These are phyloP conservation scores for Byasa hedistus DNA, from an alignment of 2,888 invertebrate species.

Conservation along the genomic window DNA sequence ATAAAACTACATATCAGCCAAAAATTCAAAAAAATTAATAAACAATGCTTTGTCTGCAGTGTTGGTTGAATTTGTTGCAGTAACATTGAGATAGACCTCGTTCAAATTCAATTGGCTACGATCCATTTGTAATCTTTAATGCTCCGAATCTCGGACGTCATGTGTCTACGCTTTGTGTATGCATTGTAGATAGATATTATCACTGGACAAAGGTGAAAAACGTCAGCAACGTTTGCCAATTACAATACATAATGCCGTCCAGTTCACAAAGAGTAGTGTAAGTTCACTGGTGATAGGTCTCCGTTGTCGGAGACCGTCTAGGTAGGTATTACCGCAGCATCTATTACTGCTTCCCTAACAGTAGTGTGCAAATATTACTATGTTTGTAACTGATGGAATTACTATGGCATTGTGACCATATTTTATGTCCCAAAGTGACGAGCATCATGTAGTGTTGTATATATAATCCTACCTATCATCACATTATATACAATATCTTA, in stretches of 20 bases:
- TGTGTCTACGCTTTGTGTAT: background rate
- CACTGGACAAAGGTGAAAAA: conserved; percentile 6
- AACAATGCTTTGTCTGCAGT: background rate
- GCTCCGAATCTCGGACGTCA: background rate
- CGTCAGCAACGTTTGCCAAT: background rate
- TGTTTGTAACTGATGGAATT: no score
- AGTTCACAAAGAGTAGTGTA: background rate
- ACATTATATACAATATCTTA: background rate
- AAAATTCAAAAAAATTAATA: no score
- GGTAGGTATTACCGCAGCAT: background rate
- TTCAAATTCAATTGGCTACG: conserved; percentile 13
- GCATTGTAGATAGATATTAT: background rate
- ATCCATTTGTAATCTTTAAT: conserved; percentile 13
- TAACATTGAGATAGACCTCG: background rate
- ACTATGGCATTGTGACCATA: no score
- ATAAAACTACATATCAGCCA: no score
- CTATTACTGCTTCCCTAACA: no score
- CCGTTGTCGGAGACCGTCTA: background rate
- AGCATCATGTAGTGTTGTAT: no score
- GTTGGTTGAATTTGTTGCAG: background rate
- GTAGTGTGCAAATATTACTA: no score
- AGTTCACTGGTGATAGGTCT: background rate
- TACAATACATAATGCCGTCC: background rate
- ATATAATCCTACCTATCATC: no score
- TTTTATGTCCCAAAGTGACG: no score